These are phyloP conservation scores for Syngnathus floridae DNA, from an alignment of 2,113 vertebrate species.

Conservation along the genomic window DNA sequence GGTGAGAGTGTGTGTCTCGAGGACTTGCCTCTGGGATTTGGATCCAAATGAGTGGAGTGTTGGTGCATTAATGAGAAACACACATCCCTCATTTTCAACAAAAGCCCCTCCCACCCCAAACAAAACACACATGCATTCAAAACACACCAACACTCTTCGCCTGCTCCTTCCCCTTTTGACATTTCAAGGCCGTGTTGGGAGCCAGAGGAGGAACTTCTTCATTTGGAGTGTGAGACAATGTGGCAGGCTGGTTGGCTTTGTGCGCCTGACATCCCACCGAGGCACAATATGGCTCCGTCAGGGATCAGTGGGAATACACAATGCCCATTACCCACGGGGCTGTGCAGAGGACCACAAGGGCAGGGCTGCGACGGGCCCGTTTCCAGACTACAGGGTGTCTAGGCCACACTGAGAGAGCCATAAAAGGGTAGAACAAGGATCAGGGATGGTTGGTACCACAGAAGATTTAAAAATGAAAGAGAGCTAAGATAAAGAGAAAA, in stretches of 20 bases:
- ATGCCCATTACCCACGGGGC: constrained; percentile 71
- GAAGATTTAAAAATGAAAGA: constrained; percentile 53
- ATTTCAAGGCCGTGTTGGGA: constrained; percentile 65
- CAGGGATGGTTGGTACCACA: constrained; percentile 39
- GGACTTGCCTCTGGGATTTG: constrained; percentile 47
- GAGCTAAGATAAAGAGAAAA: constrained; percentile 14
- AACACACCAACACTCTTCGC: constrained; percentile 16
- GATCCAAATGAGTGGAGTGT: constrained; percentile 60
- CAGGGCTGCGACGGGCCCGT: constrained; percentile 55
- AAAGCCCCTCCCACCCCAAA: constrained; percentile 27
- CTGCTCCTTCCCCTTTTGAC: constrained; percentile 47
- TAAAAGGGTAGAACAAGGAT: constrained; percentile 48
- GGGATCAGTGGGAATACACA: constrained; percentile 75
- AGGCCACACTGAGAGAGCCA: constrained; percentile 52
- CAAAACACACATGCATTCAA: constrained; percentile 17
- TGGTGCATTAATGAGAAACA: constrained; percentile 68
- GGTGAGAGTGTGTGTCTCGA: constrained; percentile 16
- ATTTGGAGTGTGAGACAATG: constrained; percentile 77
- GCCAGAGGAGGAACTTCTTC: constrained; percentile 70
- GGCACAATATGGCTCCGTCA: constrained; percentile 76
- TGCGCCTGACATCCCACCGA: constrained; percentile 72
- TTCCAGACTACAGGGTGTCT: constrained; percentile 68
- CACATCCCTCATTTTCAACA: constrained; percentile 50
- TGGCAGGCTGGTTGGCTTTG: constrained; percentile 68
- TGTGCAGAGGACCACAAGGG: constrained; percentile 57